Evolutionary conservation across 1,140 invertebrate species (phyloP).

Genomic region (Drosophila kepulauana): DNA sequence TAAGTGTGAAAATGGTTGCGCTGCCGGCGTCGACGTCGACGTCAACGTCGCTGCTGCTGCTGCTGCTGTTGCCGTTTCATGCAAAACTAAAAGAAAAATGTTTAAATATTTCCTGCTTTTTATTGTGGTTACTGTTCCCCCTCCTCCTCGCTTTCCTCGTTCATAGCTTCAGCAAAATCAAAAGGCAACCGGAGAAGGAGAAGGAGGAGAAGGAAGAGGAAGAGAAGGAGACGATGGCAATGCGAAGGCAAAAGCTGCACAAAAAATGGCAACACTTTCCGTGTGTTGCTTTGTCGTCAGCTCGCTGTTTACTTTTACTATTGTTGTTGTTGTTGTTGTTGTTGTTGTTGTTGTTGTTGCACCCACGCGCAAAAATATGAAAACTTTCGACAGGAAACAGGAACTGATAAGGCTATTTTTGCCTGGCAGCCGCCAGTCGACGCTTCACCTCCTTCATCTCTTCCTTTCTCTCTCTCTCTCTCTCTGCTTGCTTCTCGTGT

Average conservation of each 20-base stretch:
- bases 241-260: slow-evolving; percentile 21
- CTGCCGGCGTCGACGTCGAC: slow-evolving; percentile 22
- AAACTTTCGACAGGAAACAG: slow-evolving; percentile 84
- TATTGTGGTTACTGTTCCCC: slow-evolving; percentile 71
- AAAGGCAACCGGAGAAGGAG: slow-evolving; percentile 23
- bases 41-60: slow-evolving; percentile 16
- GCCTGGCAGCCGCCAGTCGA: slow-evolving; percentile 63
- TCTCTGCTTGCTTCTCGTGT: slow-evolving; percentile 48
- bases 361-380: slow-evolving; percentile 78
- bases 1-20: slow-evolving; percentile 79
- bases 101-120: slow-evolving; percentile 85
- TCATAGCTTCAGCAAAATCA: slow-evolving; percentile 34
- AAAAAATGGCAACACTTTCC: slow-evolving; percentile 81
- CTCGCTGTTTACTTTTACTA: slow-evolving; percentile 62
- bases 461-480: not conserved
- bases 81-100: slow-evolving; percentile 84
- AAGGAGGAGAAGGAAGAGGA: slow-evolving; percentile 9
- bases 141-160: slow-evolving; percentile 4
- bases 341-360: slow-evolving; percentile 47
- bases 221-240: slow-evolving; percentile 18
- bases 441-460: slow-evolving; percentile 9
- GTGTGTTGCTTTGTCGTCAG: slow-evolving; percentile 69
- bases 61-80: slow-evolving; percentile 46
- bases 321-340: slow-evolving; percentile 56
- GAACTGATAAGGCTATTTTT: slow-evolving; percentile 84